Base-by-base conservation (phyloP, 1,140 invertebrate genomes). In the Caenorhabditis tropicalis region DNA sequence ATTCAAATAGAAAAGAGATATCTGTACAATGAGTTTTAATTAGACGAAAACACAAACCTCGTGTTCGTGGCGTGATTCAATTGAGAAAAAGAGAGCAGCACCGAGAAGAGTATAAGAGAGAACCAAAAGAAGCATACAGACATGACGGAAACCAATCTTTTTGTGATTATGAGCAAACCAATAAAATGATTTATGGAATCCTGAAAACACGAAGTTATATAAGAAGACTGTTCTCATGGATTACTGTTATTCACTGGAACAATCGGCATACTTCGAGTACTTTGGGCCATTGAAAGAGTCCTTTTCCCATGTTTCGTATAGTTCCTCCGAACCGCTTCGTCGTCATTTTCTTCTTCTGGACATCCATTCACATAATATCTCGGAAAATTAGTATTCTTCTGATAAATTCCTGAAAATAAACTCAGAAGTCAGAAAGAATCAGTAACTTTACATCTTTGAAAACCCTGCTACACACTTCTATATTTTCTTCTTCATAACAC, bases 111-210 rank as follows among this genome's bases (percentile, higher is more conserved):
- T 56, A 21, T 82, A 82, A 2, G n/a, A 56, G 19, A 58, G 36
- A 29, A 82, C 81, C 6, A 82, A 53, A 36, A 60, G 36, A 27
- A 82, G 51, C 81, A 82, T 82, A 16, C 49, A 46, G 36, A 82
- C 21, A 31, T 82, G 81, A 33, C 81, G 81, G 21, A 82, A 82
- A 5, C 81, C 81, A 24, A 82, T 82, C 48, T 56, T 82, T 56
- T 58, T 53, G 24, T 82, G 81, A 39, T 82, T 58, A 43, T 53
- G 53, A 24, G 81, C 81, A 58, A 82, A 58, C 49, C 49, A 82
- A 27, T 82, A 82, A 24, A 82, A 82, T 6, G 81, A 82, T 19
- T 58, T 53, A 15, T 56, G 36, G 27, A 82, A 82, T 82, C 53
- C 81, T 82, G 81, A 29, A 82, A 36, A 29, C 43, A 24, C 21